Base-by-base conservation (phyloP, 2,113 vertebrate genomes). In the Oryzias curvinotus region DNA sequence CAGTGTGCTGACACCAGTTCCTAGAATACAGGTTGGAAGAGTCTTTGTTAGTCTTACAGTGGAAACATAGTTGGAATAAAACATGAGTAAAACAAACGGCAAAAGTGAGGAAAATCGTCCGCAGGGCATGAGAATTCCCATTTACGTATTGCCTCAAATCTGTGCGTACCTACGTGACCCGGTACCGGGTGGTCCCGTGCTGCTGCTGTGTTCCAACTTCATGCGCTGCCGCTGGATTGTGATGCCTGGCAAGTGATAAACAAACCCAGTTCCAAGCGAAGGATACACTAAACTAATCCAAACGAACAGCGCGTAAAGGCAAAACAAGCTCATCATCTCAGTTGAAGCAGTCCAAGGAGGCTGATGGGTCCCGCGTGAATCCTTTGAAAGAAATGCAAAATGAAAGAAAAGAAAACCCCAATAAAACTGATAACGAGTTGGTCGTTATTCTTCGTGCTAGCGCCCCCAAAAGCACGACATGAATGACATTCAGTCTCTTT, bases 1-100 rank as follows among this genome's bases (percentile, higher is more conserved):
- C 94, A 0, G 93, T 95, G 64, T 95, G 95, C 82, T 95, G 95
- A 82, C 96, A 98, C 97, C 97, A 98, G 71, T 97, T 96, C 89
- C 96, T 98, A 84, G 48, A 52, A 61, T 5, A 57, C 2, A 66
- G 26, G 67, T 55, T 14, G 3, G 51, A 42, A 68, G 0, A 70
- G 14, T 16, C 7, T 3, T 16, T 8, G 36, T 43, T 36, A 12
- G 14, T 17, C 14, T 17, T 0, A 10, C 36, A 36, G 10, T 36
- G 8, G 36, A 36, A 10, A 36, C 36, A 12, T 36, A 10, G 36
- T 36, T 36, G 8, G 36, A 12, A 36, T 36, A 23, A 43, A 30
- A 25, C 3, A 42, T 36, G 36, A 1, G 36, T 10, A 36, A 36
- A 36, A 36, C 36, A 10, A 36, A 36, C 36, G 8, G 36, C 8